phyloP scores from a whole-genome alignment of 2,797 vertebrate species.

The Sebastolobus alascanus region DNA sequence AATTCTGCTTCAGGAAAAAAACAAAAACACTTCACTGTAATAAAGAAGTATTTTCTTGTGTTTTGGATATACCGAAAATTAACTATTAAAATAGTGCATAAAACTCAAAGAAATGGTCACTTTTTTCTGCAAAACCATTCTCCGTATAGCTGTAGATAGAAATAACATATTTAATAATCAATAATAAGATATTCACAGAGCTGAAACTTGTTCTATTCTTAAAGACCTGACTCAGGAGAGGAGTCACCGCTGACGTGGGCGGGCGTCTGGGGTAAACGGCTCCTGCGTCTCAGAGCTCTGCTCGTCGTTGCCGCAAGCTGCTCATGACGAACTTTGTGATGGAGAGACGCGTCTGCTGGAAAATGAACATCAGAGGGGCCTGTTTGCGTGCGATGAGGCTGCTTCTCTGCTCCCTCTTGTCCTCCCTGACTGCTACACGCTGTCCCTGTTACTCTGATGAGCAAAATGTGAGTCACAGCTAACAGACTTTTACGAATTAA shows the following conservation, averaged over 20 bases:
- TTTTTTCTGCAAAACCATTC: not conserved
- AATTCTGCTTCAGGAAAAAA: conserved; percentile 20
- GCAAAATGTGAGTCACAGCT: conserved; percentile 48
- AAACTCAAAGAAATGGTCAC: not conserved
- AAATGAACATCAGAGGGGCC: conserved; percentile 45
- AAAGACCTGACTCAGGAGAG: conserved; percentile 39
- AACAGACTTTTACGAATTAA: conserved; percentile 20
- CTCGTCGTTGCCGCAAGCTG: conserved; percentile 51
- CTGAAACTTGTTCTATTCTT: conserved; percentile 8
- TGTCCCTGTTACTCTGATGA: conserved; percentile 44
- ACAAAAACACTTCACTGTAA: not conserved
- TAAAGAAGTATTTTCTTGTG: not conserved
- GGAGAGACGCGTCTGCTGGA: conserved; percentile 54
- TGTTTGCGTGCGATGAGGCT: conserved; percentile 39
- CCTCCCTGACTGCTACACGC: conserved; percentile 35
- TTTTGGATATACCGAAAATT: not conserved
- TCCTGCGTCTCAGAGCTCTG: conserved; percentile 43
- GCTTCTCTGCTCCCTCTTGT: conserved; percentile 20
- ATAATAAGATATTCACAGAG: not conserved
- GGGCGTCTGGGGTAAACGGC: conserved; percentile 43
- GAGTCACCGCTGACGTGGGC: conserved; percentile 36
- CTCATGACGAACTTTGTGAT: conserved; percentile 74
- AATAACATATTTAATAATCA: not conserved
- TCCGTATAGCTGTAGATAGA: not conserved
- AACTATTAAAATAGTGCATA: not conserved